Percentiles rank a stretch among this genome's conserved stretches.
Evolutionary conservation across 2,888 invertebrate species (phyloP).

Genomic region (Protodeltote pygarga): DNA sequence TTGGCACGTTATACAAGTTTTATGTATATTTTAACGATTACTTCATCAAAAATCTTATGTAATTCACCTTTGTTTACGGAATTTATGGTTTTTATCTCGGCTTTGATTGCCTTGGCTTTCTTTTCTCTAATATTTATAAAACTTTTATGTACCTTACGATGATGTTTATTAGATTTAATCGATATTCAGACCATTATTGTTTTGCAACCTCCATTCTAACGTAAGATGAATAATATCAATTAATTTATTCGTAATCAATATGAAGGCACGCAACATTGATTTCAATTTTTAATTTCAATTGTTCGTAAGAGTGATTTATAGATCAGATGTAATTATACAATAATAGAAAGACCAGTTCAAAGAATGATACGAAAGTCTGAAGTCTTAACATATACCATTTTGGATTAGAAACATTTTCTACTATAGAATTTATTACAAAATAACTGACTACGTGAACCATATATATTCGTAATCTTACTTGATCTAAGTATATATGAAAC

Average conservation of each 20-base stretch:
- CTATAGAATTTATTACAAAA: too few relatives aligned
- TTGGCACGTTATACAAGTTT: constrained; percentile 45
- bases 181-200: too few relatives aligned
- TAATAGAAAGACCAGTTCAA: not conserved
- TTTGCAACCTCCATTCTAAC: too few relatives aligned
- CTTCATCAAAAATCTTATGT: constrained; percentile 33
- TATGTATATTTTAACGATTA: constrained; percentile 33
- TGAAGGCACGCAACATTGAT: constrained; percentile 5
- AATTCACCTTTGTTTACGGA: too few relatives aligned
- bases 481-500: too few relatives aligned
- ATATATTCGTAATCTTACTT: too few relatives aligned
- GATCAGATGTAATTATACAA: constrained; percentile 11
- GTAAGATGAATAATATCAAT: not conserved
- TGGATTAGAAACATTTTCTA: too few relatives aligned
- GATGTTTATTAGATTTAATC: too few relatives aligned
- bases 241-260: constrained; percentile 1
- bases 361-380: too few relatives aligned
- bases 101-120: not conserved
- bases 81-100: not conserved
- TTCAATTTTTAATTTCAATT: constrained; percentile 26
- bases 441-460: too few relatives aligned
- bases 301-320: constrained; percentile 4
- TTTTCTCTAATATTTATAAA: not conserved
- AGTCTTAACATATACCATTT: too few relatives aligned
- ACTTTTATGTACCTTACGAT: too few relatives aligned